Evolutionary conservation across 2,113 vertebrate species (phyloP).

Genomic region (Cyanistes caeruleus): DNA sequence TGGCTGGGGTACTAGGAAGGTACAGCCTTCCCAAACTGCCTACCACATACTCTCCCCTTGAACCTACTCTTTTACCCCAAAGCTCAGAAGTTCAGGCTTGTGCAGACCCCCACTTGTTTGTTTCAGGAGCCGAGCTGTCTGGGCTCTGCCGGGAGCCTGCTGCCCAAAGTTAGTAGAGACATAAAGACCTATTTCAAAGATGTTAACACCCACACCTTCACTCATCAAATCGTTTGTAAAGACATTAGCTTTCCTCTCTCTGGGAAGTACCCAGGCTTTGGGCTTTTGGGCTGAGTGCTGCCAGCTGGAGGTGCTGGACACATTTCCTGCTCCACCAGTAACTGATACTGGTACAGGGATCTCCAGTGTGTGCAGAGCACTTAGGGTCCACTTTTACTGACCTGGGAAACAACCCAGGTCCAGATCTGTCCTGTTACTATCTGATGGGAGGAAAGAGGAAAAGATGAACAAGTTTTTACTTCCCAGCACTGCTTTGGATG

Average conservation of each 20-base stretch:
- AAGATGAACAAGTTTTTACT: neutral
- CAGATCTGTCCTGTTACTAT: neutral
- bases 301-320: neutral
- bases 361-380: neutral
- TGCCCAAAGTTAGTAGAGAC: neutral
- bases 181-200: neutral
- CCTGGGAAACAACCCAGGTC: neutral
- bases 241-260: neutral
- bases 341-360: neutral
- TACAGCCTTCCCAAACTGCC: fast-evolving
- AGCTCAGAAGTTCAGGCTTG: neutral
- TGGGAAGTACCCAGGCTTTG: neutral
- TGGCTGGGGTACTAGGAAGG: neutral
- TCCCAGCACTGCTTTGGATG: neutral
- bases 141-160: neutral
- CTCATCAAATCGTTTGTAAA: neutral
- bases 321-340: neutral
- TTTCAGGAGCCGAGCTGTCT: neutral
- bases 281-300: neutral
- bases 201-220: neutral
- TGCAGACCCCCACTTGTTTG: neutral
- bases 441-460: neutral
- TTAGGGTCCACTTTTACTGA: neutral
- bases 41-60: neutral
- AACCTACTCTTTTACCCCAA: neutral